These are phyloP conservation scores for Athalia cordata DNA, from an alignment of 2,888 invertebrate genomes.

Conservation along the genomic window DNA sequence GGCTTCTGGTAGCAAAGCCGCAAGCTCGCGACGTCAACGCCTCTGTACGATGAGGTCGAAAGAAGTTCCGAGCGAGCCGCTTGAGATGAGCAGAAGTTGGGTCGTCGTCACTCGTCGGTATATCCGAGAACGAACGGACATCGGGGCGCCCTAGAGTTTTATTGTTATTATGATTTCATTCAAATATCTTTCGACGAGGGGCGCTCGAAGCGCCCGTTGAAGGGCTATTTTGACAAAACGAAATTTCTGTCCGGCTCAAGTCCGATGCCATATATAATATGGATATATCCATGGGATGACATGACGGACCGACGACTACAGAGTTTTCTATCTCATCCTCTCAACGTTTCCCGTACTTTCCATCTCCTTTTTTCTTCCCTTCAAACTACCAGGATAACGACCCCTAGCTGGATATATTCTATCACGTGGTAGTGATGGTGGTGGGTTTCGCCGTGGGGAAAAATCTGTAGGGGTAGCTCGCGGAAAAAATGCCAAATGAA, in stretches of 20 bases:
- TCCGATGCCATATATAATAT: background rate
- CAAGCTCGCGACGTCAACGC: background rate
- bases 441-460: background rate
- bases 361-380: background rate
- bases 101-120: background rate
- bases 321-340: background rate
- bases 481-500: slow-evolving; percentile 39
- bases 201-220: slow-evolving; percentile 23
- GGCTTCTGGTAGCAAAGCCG: slow-evolving; percentile 12
- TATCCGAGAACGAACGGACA: slow-evolving; percentile 29
- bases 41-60: slow-evolving; percentile 13
- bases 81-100: too few species aligned
- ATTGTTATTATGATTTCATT: slow-evolving; percentile 40
- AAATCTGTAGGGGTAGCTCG: slow-evolving; percentile 16
- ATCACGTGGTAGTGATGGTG: background rate
- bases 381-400: slow-evolving; percentile 33
- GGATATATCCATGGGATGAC: background rate
- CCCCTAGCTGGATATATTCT: background rate
- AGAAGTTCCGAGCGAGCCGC: background rate
- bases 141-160: slow-evolving; percentile 28
- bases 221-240: slow-evolving; percentile 36
- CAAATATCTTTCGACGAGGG: slow-evolving; percentile 21
- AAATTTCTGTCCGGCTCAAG: slow-evolving; percentile 32
- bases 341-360: background rate
- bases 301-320: slow-evolving; percentile 27